Conservation (phyloP, 2,888 invertebrate species). For the Steromphala cineraria region DNA sequence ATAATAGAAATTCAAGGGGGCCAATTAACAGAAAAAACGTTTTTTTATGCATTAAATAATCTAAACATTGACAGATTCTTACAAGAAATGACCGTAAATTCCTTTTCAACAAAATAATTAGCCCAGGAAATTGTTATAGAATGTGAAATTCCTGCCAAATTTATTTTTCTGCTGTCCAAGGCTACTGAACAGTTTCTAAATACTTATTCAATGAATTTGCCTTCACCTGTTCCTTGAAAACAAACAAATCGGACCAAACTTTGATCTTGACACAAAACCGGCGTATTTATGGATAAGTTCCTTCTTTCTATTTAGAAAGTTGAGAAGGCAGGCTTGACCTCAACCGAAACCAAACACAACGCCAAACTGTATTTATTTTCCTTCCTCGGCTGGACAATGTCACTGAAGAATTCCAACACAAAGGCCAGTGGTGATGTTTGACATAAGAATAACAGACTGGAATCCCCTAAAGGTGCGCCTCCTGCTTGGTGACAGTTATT, state of each 20-base stretch:
- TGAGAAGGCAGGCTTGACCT: neutral
- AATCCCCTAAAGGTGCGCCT: neutral
- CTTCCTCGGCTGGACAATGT: neutral
- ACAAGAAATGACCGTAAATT: neutral
- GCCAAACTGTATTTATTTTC: conserved; percentile 7
- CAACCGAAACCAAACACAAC: neutral
- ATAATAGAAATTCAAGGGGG: too few relatives aligned
- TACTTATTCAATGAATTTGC: neutral
- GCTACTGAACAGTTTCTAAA: neutral
- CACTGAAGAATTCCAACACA: neutral
- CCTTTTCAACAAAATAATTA: neutral
- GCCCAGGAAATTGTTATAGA: neutral
- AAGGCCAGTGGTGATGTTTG: neutral
- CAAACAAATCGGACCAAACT: too few relatives aligned
- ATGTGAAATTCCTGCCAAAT: neutral
- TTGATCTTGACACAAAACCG: too few relatives aligned
- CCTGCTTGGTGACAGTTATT: neutral
- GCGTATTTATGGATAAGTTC: too few relatives aligned
- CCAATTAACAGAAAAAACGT: too few relatives aligned
- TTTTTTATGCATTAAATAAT: too few relatives aligned
- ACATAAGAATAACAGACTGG: neutral
- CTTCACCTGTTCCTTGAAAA: too few relatives aligned
- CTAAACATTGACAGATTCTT: too few relatives aligned
- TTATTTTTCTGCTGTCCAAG: neutral
- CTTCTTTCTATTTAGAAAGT: neutral